Base-by-base conservation (phyloP, 2,888 invertebrate genomes). In the Onthophagus sagittarius region DNA sequence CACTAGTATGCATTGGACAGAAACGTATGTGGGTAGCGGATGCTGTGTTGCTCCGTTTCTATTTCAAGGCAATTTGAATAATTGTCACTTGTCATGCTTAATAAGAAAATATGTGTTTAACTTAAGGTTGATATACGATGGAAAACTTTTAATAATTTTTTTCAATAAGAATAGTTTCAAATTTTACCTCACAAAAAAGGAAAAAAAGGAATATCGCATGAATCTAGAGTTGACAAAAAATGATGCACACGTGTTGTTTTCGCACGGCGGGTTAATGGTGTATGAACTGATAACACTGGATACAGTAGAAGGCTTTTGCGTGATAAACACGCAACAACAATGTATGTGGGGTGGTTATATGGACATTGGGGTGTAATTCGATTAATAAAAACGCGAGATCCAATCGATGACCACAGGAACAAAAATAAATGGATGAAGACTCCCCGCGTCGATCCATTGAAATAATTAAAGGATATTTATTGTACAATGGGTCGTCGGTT, bases 61-160 rank as follows among this genome's bases (percentile, higher is more conserved):
- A 33, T 32, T 39, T 70, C 15, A 70, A 39, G n/a, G 33, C 39
- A 70, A 70, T 70, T 70, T 70, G 39, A 70, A 70, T 70, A 70
- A 70, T 70, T 70, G 70, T 62, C 70, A 70, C 70, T 70, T 70
- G 70, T 70, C 70, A 13, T 13, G 15, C 33, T 70, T 67, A 67
- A 62, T 33, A 53, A 53, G 39, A 53, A 53, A 53, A 53, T 53
- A 53, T 53, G 39, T 11, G 39, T 53, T 53, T 53, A 53, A 11
- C 39, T 53, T 53, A 4, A 53, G 39, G 39, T 11, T 53, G 39
- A 53, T 53, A 53, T 53, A 53, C 11, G 39, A 53, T 53, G 39
- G 23, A 23, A 3, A 23, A 23, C 23, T 23, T 23, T 23, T 23
- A 23, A 23, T 23, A 23, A 23, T 23, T 23, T 23, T 23, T 23